A percentile compares a stretch with the other conserved stretches of the same genome.
phyloP scores from a whole-genome alignment of 2,113 vertebrate species.

The Tauraco erythrolophus region DNA sequence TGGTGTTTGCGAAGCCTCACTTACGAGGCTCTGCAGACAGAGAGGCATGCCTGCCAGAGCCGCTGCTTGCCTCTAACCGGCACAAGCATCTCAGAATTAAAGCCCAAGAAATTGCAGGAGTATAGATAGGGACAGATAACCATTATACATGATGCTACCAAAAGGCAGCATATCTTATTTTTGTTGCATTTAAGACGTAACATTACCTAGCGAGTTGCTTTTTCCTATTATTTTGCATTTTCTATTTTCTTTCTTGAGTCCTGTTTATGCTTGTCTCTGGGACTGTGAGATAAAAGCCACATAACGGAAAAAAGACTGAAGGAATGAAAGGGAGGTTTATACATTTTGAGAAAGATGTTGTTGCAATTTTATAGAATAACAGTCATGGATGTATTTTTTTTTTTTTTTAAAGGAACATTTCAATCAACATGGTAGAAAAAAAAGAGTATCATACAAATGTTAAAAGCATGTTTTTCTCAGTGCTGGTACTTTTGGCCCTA shows the following conservation, averaged over 20 bases:
- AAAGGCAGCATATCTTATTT: not conserved
- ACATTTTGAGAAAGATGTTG: not conserved
- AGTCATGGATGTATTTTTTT: not conserved
- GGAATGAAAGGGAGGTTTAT: not conserved
- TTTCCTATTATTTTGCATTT: not conserved
- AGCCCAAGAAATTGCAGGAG: fast-evolving
- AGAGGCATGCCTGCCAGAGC: fast-evolving
- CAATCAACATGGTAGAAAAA: not conserved
- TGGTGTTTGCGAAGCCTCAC: not conserved
- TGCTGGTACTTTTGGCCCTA: not conserved
- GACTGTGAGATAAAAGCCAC: not conserved
- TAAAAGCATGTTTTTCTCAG: not conserved
- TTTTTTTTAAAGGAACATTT: not conserved
- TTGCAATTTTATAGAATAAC: not conserved
- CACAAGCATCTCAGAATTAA: not conserved
- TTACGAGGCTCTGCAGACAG: not conserved
- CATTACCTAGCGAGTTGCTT: not conserved
- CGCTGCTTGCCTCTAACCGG: not conserved
- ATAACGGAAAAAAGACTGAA: not conserved
- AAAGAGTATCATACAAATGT: not conserved
- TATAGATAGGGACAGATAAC: fast-evolving
- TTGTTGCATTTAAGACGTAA: not conserved
- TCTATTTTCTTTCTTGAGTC: not conserved
- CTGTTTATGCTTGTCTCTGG: not conserved
- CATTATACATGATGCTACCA: not conserved